Evolutionary conservation across 2,113 vertebrate species (phyloP), one percentile per base, ranked within the genome.

Genomic region (Chamaetylas fuelleborni): DNA sequence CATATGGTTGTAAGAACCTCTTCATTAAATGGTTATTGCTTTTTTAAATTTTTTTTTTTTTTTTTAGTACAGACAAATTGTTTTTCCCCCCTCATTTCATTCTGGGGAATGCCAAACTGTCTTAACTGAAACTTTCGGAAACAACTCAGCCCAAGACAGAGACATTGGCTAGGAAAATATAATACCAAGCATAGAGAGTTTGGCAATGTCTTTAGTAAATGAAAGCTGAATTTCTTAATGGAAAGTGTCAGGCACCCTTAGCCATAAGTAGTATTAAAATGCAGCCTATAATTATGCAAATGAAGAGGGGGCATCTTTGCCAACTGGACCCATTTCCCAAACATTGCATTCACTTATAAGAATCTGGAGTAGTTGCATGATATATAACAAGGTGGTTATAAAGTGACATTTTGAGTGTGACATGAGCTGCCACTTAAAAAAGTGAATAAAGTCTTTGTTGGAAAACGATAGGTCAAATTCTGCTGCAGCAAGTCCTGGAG

Each of bases 41-140:
- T 70, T 78, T 34, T 73, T n/a, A n/a, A n/a, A n/a, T 34, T 45
- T 45, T 19, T 45, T 19, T 45, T 36, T 64, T 62, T 58, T 34
- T 31, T 24, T 19, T 19, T 73, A 31, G 22, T 70, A 28, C 64
- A 94, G 92, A 91, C 83, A 94, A 93, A 83, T 92, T 90, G 71
- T 14, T 95, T 91, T 69, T 12, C 26, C n/a, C 86, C 58, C 69
- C 62, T 73, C 71, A 34, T 87, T 96, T 94, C 71, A 86, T 92
- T 93, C 81, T 95, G 85, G 67, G 85, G 94, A 81, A 51, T 4
- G 23, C 56, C 0, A 3, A 92, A 56, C 64, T 70, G 40, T 93
- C 95, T 86, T 86, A 90, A 81, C 85, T 88, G 88, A 94, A 96
- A 93, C 82, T 95, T 96, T 88, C 92, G 82, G 79, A 86, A 95